Evolutionary conservation across 2,888 invertebrate species (phyloP).

Genomic region (Dolichomitus sp.): DNA sequence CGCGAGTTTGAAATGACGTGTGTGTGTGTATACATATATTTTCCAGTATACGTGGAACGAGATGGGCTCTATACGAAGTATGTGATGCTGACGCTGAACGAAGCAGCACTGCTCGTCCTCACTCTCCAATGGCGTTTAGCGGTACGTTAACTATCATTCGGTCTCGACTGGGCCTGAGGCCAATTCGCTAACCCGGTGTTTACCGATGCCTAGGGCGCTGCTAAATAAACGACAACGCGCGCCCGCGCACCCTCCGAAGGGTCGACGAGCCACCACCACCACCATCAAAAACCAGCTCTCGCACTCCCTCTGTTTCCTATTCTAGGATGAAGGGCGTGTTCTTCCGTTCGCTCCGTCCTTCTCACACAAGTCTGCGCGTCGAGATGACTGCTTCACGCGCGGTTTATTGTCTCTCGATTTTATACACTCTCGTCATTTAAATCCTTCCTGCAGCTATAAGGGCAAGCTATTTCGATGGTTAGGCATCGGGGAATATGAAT

Average conservation of each 20-base stretch:
- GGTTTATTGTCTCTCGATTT: slow-evolving; percentile 35
- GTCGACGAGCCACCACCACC: slow-evolving; percentile 59
- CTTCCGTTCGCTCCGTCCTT: slow-evolving; percentile 37
- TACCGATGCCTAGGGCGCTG: slow-evolving; percentile 85
- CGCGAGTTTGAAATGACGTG: slow-evolving; percentile 15
- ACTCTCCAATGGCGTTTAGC: slow-evolving; percentile 85
- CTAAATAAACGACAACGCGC: slow-evolving; percentile 84
- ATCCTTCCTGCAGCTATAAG: background rate
- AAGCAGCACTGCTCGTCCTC: slow-evolving; percentile 69
- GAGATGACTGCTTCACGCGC: slow-evolving; percentile 13
- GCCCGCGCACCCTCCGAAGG: slow-evolving; percentile 45
- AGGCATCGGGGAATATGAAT: background rate
- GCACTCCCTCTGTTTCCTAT: slow-evolving; percentile 16
- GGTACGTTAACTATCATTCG: slow-evolving; percentile 85
- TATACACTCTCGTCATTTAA: slow-evolving; percentile 14
- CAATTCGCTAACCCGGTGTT: slow-evolving; percentile 86
- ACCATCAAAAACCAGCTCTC: slow-evolving; percentile 27
- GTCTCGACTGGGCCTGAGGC: slow-evolving; percentile 81
- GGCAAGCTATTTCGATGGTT: background rate
- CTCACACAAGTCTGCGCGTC: slow-evolving; percentile 30
- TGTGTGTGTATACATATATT: slow-evolving; percentile 27
- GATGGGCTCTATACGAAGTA: slow-evolving; percentile 31
- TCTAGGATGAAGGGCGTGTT: slow-evolving; percentile 46
- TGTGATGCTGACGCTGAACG: slow-evolving; percentile 47
- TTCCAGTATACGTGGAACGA: slow-evolving; percentile 24